Conservation (phyloP, 2,797 vertebrate genomes). For the Acanthiza pusilla region DNA sequence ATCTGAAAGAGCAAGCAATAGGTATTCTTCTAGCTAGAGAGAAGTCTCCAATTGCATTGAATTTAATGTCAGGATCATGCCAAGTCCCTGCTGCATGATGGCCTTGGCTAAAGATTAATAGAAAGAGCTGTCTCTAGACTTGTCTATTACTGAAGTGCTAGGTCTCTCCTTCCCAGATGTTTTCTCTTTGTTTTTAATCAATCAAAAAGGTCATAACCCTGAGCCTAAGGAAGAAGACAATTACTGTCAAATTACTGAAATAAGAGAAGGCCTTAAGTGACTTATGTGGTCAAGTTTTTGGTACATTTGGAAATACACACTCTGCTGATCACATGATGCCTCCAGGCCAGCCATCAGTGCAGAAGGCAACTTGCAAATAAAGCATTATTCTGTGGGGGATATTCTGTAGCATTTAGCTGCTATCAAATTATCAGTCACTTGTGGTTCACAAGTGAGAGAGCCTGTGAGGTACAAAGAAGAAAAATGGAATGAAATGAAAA, state of each 20-base stretch:
- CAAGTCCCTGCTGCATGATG: not conserved
- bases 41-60: not conserved
- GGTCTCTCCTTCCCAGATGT: slow-evolving; percentile 8
- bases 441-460: not conserved
- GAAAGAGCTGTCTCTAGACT: not conserved
- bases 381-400: not conserved
- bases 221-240: not conserved
- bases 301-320: not conserved
- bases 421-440: not conserved
- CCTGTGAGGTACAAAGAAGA: not conserved
- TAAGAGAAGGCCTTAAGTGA: not conserved
- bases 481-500: not conserved
- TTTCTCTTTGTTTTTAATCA: not conserved
- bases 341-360: not conserved
- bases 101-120: not conserved
- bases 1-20: not conserved
- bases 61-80: not conserved
- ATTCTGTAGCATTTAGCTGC: not conserved
- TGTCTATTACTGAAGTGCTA: not conserved
- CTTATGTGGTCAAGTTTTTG: not conserved
- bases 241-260: not conserved
- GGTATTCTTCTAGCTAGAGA: not conserved
- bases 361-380: not conserved
- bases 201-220: not conserved
- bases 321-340: not conserved